A percentile compares a stretch with the other conserved stretches of the same genome.
Evolutionary conservation across 2,113 vertebrate genomes (phyloP).

Genomic region (Recurvirostra avosetta): DNA sequence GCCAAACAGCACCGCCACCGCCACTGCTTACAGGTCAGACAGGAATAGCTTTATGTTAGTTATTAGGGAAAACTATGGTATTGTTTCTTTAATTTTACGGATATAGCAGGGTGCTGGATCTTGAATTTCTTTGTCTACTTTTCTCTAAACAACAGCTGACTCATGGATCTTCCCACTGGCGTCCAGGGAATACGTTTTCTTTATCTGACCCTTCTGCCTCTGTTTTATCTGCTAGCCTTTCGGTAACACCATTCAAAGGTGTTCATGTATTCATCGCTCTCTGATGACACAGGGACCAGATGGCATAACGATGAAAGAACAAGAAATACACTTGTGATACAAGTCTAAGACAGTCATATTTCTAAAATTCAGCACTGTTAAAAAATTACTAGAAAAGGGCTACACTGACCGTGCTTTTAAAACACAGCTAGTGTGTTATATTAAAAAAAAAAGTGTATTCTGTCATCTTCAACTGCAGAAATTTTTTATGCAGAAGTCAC

Average conservation of each 20-base stretch:
- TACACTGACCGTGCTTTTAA: neutral
- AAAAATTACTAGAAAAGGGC: neutral
- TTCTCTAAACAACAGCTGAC: neutral
- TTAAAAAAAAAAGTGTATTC: neutral
- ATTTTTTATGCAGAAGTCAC: neutral
- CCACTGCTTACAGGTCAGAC: neutral
- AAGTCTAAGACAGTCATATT: neutral
- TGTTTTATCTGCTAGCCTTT: neutral
- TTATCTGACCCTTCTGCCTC: neutral
- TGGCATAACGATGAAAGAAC: neutral
- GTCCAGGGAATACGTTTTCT: neutral
- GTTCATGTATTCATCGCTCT: neutral
- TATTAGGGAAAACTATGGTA: neutral
- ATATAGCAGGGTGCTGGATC: neutral
- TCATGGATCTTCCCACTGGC: neutral
- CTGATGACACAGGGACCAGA: neutral
- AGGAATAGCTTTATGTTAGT: neutral
- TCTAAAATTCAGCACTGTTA: neutral
- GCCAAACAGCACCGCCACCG: neutral
- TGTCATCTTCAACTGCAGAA: neutral
- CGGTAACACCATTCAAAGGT: neutral
- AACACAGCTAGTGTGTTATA: neutral
- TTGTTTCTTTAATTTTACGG: neutral
- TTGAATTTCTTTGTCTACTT: neutral
- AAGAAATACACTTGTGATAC: neutral